Conservation (phyloP, 1,140 invertebrate genomes). For the Polypedilum pembai region DNA sequence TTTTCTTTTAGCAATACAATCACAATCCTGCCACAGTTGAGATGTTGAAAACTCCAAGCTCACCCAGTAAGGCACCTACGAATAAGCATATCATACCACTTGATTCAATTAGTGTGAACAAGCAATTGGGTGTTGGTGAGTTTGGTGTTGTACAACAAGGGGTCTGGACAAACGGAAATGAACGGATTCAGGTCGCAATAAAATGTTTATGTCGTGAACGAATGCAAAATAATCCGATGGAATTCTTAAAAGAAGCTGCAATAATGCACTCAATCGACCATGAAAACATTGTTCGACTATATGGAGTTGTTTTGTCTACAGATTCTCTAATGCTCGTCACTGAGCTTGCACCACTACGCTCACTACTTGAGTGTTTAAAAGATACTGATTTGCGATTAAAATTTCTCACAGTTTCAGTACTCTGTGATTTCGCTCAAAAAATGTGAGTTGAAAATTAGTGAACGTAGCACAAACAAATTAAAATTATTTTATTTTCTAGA, state of each 20-base stretch:
- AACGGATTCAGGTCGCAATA: slow-evolving; percentile 92
- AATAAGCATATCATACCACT: slow-evolving; percentile 93
- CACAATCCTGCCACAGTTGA: slow-evolving; percentile 41
- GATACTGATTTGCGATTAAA: slow-evolving; percentile 79
- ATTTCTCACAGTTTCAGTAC: slow-evolving; percentile 73
- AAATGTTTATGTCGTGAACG: slow-evolving; percentile 90
- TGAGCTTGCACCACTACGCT: slow-evolving; percentile 88
- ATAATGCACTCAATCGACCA: slow-evolving; percentile 98
- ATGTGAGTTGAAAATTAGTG: slow-evolving; percentile 49
- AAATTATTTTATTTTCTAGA: not conserved
- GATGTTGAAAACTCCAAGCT: slow-evolving; percentile 33
- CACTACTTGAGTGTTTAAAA: slow-evolving; percentile 90
- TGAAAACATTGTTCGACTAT: slow-evolving; percentile 92
- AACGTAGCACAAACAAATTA: no score
- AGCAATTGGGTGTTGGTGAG: slow-evolving; percentile 90
- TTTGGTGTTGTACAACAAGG: slow-evolving; percentile 97
- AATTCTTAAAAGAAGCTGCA: slow-evolving; percentile 95
- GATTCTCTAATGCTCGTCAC: slow-evolving; percentile 93
- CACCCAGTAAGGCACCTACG: slow-evolving; percentile 53
- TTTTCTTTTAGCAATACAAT: slow-evolving; percentile 39
- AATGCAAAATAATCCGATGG: slow-evolving; percentile 91
- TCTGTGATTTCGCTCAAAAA: slow-evolving; percentile 88
- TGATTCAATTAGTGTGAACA: slow-evolving; percentile 88
- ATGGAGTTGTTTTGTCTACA: slow-evolving; percentile 93
- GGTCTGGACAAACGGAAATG: slow-evolving; percentile 92